Base-by-base conservation (phyloP, 2,113 vertebrate genomes). In the Ochotona princeps region DNA sequence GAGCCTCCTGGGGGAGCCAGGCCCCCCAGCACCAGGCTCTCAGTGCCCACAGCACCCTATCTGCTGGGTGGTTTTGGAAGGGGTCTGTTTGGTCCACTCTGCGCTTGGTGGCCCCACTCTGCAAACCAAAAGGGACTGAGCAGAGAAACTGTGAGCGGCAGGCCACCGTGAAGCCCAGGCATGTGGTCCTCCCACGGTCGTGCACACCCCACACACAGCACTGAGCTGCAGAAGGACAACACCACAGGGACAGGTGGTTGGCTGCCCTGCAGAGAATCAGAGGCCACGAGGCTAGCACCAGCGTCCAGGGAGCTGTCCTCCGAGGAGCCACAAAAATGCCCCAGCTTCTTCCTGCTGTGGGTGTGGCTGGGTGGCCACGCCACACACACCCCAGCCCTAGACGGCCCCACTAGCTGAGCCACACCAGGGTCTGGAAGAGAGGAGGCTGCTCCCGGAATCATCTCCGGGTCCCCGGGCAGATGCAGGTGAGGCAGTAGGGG, bases 211-310 rank as follows among this genome's bases (percentile, higher is more conserved):
- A 21, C 7, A 81, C 69, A 4, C 1, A 5, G 75, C 84, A 6
- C 32, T 1, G 15, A 60, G 35, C 72, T 70, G 32, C 1, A 30
- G 51, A 63, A 67, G 66, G 54, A 44, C 51, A 47, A 74, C 5
- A 0, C 70, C 32, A 14, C 57, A 32, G 13, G 12, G 18, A 61
- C 3, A 51, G 38, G 51, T 1, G 54, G 7, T 15, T 0, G 0
- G 78, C 25, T 0, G 23, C 26, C 1, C 9, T 0, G n/a, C 81
- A 54, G 38, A 72, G 76, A 8, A 25, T 13, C 0, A 7, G 28
- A 21, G 60, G 51, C 49, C 1, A 5, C 9, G 0, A 32, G 60
- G 69, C 35, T 0, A 20, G 35, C 67, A 44, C 0, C 3, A 47
- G 11, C 0, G 2, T 54, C 35, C 14, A 5, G 65, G 17, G 67